phyloP scores from a whole-genome alignment of 1,140 invertebrate species.

The Solen grandis region DNA sequence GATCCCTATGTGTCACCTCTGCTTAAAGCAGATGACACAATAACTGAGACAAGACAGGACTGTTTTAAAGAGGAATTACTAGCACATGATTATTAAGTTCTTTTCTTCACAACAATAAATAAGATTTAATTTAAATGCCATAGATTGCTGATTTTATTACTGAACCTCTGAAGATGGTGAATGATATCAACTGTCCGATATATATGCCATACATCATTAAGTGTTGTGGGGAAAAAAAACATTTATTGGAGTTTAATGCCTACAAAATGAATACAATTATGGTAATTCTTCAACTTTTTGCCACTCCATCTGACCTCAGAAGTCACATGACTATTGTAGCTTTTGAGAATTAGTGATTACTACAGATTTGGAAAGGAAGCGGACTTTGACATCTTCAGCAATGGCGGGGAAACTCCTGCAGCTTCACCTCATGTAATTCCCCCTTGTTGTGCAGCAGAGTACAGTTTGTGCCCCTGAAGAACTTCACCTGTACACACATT shows the following conservation, averaged over 20 bases:
- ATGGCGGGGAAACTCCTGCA: slow-evolving; percentile 79
- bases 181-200: no score
- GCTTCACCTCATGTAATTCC: slow-evolving; percentile 77
- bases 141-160: slow-evolving; percentile 81
- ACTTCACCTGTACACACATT: slow-evolving; percentile 61
- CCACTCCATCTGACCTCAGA: no score
- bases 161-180: no score
- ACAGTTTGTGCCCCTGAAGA: slow-evolving; percentile 80
- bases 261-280: slow-evolving; percentile 37
- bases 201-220: slow-evolving; percentile 82
- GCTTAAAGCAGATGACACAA: no score
- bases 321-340: no score
- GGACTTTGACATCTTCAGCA: slow-evolving; percentile 81
- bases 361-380: slow-evolving; percentile 80
- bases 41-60: no score
- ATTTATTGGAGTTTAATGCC: slow-evolving; percentile 1
- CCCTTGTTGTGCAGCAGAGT: slow-evolving; percentile 75
- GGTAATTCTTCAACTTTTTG: slow-evolving; percentile 12
- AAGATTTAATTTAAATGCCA: no score
- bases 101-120: no score
- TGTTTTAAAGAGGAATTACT: no score
- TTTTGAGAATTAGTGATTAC: no score
- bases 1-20: no score
- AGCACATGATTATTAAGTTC: no score
- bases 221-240: slow-evolving; percentile 75